A percentile compares a stretch with the other conserved stretches of the same genome.
Evolutionary conservation across 1,140 invertebrate species (phyloP).

Genomic region (Onthophagus taurus): DNA sequence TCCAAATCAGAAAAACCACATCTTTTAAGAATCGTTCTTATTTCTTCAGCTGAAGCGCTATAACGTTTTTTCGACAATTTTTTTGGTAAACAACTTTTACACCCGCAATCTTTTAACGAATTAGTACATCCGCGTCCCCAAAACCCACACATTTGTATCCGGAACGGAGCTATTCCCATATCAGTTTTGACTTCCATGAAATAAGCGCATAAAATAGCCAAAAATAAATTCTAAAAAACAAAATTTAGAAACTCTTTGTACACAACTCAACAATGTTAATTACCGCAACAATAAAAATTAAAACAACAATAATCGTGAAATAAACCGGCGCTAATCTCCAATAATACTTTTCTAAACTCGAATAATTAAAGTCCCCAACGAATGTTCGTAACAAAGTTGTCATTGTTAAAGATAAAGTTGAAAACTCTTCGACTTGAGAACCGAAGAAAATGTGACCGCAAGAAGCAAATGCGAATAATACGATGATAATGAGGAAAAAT

Average conservation of each 20-base stretch:
- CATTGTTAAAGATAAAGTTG: constrained; percentile 50
- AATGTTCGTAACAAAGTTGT: constrained; percentile 69
- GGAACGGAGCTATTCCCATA: constrained; percentile 52
- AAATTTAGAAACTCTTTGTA: no score
- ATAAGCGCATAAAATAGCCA: constrained; percentile 76
- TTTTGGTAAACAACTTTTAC: constrained; percentile 10
- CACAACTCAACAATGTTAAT: constrained; percentile 17
- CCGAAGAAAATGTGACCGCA: no score
- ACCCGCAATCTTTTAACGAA: constrained; percentile 39
- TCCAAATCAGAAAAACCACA: constrained; percentile 56
- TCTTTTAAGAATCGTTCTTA: constrained; percentile 42
- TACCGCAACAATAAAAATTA: constrained; percentile 74
- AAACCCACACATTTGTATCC: constrained; percentile 51
- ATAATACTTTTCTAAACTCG: constrained; percentile 59
- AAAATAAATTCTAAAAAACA: constrained; percentile 70
- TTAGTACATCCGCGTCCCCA: constrained; percentile 40
- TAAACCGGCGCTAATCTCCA: constrained; percentile 67
- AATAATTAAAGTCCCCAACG: constrained; percentile 72
- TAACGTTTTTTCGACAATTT: constrained; percentile 43
- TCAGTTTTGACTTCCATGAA: constrained; percentile 64
- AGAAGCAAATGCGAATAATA: no score
- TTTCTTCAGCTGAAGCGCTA: constrained; percentile 40
- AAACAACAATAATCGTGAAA: constrained; percentile 69
- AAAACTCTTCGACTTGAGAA: constrained; percentile 54
- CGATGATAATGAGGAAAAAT: no score